Evolutionary conservation across 2,797 vertebrate genomes (phyloP), one percentile per base, ranked within the genome.

Genomic region (Phylloscopus collybita): DNA sequence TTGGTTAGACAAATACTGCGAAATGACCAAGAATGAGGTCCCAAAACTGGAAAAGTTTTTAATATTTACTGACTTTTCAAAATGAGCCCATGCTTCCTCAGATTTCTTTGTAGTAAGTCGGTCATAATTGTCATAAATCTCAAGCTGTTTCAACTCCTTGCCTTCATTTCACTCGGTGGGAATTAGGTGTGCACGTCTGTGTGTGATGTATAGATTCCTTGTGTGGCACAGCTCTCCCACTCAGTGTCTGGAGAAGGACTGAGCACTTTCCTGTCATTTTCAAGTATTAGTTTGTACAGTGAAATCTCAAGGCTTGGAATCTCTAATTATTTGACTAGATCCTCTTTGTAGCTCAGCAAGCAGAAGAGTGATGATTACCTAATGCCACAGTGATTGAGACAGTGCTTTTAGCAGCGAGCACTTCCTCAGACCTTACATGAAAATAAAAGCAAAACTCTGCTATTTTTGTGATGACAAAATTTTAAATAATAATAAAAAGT

Each of bases 241-340:
- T 92, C 89, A 62, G 89, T 61, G 47, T 92, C 91, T 93, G 93
- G 72, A 93, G 80, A 40, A 59, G 56, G 75, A 54, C 62, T 91
- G 92, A 71, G 1, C 60, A 80, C 22, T 92, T 87, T 42, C 25
- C 75, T 90, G 42, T 78, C 53, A 27, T 86, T 81, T 84, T 86
- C 59, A 86, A 81, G 60, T 73, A 64, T 69, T 88, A 84, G 59
- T 90, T 95, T 80, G 34, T 90, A 64, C 66, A 75, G 62, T 53
- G 56, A 93, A 70, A 61, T 83, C 92, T 91, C 59, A 56, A 62
- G 85, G 51, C 76, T 84, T 78, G 42, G 73, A 84, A 81, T 92
- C 36, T 59, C 76, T 88, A 56, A 83, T 93, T 76, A 70, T 86
- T 94, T 95, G 19, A 44, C 62, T 59, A 18, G 76, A 60, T 91